Base-by-base conservation (phyloP, 2,888 invertebrate species). In the Keiferia lycopersicella region DNA sequence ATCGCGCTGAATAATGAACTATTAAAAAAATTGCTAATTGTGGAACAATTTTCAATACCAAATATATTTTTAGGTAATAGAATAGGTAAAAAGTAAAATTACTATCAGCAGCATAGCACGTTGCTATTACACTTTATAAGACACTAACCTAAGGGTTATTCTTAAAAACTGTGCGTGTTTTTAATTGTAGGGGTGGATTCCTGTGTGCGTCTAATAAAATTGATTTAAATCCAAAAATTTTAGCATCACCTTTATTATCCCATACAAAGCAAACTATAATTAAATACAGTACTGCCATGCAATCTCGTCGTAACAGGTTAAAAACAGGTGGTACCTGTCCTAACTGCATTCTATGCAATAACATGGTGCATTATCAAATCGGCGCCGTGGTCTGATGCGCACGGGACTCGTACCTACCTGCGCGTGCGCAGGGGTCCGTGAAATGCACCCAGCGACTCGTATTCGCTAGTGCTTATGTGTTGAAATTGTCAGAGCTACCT, bases 381-480 rank as follows among this genome's bases (percentile, higher is more conserved):
- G 81, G 82, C 77, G 75, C 75, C 76, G 78, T 76, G 84, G 82
- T 81, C 80, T 83, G 83, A 69, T 84, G 83, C 78, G 74, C 81
- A 78, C 79, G 68, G 75, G 77, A 78, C n/a, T n/a, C 79, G 80
- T 76, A 79, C 80, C 79, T 79, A 75, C 78, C 77, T 82, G 83
- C 70, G 74, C 85, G 76, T 82, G 83, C 70, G 74, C 85, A 87
- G 84, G 87, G 88, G 83, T 76, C 87, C 87, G 81, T 88, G 82
- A 87, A 89, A 87, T 84, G 79, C 75, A 78, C 67, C 70, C 70
- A 72, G 69, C 59, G 56, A 61, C n/a, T 20, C 14, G 38, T 2
- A 7, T n/a, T 48, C 38, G n/a, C 62, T 38, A 12, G 6, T 53
- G 8, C 6, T 20, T 18, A 12, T 12, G 4, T 22, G 22, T 41